Evolutionary conservation across 2,888 invertebrate genomes (phyloP).

Genomic region (Athrips mouffetella): DNA sequence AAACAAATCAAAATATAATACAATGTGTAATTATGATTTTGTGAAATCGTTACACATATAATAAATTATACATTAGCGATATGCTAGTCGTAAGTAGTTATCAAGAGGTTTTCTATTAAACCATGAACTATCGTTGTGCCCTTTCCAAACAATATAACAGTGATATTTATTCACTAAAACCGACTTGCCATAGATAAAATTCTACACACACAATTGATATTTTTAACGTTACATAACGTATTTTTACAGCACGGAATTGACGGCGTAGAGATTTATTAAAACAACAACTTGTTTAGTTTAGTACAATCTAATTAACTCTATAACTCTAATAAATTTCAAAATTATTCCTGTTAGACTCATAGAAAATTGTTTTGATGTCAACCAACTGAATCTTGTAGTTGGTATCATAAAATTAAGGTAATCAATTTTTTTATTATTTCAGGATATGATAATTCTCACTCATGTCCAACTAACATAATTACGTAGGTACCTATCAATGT

Average conservation of each 20-base stretch:
- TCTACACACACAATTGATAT: slow-evolving; percentile 55
- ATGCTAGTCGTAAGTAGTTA: neutral
- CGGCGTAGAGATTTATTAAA: slow-evolving; percentile 73
- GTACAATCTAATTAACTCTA: slow-evolving; percentile 57
- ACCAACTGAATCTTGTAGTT: neutral
- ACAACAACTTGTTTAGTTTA: slow-evolving; percentile 54
- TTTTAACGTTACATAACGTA: slow-evolving; percentile 52
- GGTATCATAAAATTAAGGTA: neutral
- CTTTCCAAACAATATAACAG: neutral
- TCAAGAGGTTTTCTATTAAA: neutral
- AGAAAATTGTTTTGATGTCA: neutral
- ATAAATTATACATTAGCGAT: slow-evolving; percentile 1
- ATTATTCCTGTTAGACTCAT: neutral
- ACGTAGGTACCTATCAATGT: too few species aligned
- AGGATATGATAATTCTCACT: slow-evolving; percentile 70
- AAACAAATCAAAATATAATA: too few species aligned
- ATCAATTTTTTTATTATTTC: neutral
- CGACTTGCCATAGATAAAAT: slow-evolving; percentile 10
- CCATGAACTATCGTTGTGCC: neutral
- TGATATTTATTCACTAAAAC: slow-evolving; percentile 14
- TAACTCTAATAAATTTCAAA: slow-evolving; percentile 34
- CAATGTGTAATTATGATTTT: too few species aligned
- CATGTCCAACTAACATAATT: slow-evolving; percentile 57
- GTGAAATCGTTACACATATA: too few species aligned
- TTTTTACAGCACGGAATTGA: slow-evolving; percentile 75